These are phyloP conservation scores for Trinorchestia longiramus DNA, from an alignment of 1,140 invertebrate species.

Conservation along the genomic window DNA sequence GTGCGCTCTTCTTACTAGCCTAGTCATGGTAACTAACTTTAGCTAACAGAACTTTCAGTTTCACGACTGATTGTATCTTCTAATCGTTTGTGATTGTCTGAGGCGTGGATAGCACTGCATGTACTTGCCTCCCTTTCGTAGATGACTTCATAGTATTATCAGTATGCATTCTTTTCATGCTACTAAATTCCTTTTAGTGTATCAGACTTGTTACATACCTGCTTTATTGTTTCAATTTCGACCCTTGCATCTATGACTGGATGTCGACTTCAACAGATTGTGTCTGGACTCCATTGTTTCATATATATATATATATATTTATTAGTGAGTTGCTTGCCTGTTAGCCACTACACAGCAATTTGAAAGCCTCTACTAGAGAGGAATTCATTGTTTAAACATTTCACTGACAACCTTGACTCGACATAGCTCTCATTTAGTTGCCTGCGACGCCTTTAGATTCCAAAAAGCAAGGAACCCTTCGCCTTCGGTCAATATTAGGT, in stretches of 20 bases:
- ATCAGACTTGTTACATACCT: background rate
- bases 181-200: background rate
- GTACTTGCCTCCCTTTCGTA: conserved; percentile 18
- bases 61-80: conserved; percentile 4
- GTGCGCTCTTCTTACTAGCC: conserved; percentile 50
- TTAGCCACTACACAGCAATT: background rate
- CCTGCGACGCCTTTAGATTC: background rate
- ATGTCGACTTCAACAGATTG: background rate
- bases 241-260: conserved; percentile 24
- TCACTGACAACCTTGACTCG: background rate
- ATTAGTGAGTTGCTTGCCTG: background rate
- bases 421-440: background rate
- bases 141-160: background rate
- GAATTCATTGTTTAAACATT: background rate
- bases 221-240: background rate
- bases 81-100: conserved; percentile 8
- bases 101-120: conserved; percentile 53
- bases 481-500: background rate
- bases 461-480: background rate
- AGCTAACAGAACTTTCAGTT: conserved; percentile 38
- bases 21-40: conserved; percentile 50
- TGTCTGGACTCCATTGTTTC: background rate
- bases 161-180: background rate
- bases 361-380: background rate
- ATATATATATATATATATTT: background rate